Conservation (phyloP, 2,888 invertebrate species). For the Meloe dianella region DNA sequence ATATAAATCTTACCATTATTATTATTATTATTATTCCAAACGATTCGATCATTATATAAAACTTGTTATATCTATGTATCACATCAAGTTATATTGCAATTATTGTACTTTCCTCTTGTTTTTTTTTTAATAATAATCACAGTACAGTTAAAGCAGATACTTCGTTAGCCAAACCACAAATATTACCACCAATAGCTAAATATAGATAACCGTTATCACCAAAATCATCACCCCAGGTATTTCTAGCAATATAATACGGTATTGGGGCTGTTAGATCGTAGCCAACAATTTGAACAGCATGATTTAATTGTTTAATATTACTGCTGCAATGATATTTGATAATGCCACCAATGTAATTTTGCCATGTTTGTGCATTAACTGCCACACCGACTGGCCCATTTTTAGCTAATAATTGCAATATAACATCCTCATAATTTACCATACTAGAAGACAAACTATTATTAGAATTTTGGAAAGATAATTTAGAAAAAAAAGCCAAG, state of each 20-base stretch:
- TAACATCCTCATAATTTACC: slow-evolving; percentile 68
- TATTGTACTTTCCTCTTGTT: no score
- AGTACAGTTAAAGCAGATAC: slow-evolving; percentile 67
- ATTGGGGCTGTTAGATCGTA: slow-evolving; percentile 75
- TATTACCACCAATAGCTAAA: slow-evolving; percentile 75
- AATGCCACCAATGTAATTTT: slow-evolving; percentile 83
- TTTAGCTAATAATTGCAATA: slow-evolving; percentile 66
- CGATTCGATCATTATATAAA: no score
- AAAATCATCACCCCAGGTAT: slow-evolving; percentile 83
- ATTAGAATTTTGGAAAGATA: no score
- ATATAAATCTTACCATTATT: no score
- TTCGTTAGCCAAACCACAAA: slow-evolving; percentile 80
- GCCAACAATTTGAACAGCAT: slow-evolving; percentile 84
- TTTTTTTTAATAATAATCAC: no score
- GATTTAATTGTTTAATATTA: slow-evolving; percentile 68
- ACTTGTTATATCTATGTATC: not conserved
- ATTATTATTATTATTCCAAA: no score
- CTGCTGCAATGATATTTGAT: slow-evolving; percentile 82
- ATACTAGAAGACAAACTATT: slow-evolving; percentile 63
- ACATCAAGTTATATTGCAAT: slow-evolving; percentile 12
- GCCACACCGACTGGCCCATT: slow-evolving; percentile 82
- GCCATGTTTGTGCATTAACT: slow-evolving; percentile 85
- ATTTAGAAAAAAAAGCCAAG: no score
- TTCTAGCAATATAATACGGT: slow-evolving; percentile 83
- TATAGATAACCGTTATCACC: slow-evolving; percentile 79